Evolutionary conservation across 2,888 invertebrate species (phyloP), one percentile per base, ranked within the genome.

Genomic region (Ophion obscuratus): DNA sequence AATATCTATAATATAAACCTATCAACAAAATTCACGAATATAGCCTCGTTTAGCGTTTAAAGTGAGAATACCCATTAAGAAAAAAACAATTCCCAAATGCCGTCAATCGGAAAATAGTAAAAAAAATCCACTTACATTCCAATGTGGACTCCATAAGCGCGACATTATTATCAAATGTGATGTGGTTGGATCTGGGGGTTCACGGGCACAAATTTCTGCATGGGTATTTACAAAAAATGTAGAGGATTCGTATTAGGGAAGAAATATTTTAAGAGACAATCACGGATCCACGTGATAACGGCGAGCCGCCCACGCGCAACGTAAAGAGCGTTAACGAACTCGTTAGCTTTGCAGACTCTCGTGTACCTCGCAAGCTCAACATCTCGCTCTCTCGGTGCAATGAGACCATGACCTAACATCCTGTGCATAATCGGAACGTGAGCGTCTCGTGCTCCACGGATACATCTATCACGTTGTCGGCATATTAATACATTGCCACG

Each of bases 321-420:
- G 75, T 83, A 68, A 85, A 71, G 77, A 74, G 85, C 83, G 84
- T 87, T 83, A 67, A 77, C 85, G 87, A 88, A 81, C 78, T 83
- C 78, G 74, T 81, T 77, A 74, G 66, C 73, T 73, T 73, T 59
- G 59, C 64, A 77, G 76, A 73, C 81, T 66, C 57, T 70, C 27
- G 64, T 66, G n/a, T 68, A 59, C 31, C 73, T 53, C 74, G 40
- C 68, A 31, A n/a, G 68, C 61, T 75, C 31, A 67, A 36, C 57
- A 57, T 67, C 78, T 83, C 83, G 70, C 61, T 80, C 36, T 62
- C 47, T 81, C 77, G 68, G 71, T 82, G 67, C 84, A 82, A 62
- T 84, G 70, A 62, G 57, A 83, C 47, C 31, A 85, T 90, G 89
- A 91, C 87, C 89, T 88, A 90, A 90, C 89, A 88, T 91, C 90